Evolutionary conservation across 2,113 vertebrate genomes (phyloP), one percentile per base, ranked within the genome.

Genomic region (Apteryx owenii): DNA sequence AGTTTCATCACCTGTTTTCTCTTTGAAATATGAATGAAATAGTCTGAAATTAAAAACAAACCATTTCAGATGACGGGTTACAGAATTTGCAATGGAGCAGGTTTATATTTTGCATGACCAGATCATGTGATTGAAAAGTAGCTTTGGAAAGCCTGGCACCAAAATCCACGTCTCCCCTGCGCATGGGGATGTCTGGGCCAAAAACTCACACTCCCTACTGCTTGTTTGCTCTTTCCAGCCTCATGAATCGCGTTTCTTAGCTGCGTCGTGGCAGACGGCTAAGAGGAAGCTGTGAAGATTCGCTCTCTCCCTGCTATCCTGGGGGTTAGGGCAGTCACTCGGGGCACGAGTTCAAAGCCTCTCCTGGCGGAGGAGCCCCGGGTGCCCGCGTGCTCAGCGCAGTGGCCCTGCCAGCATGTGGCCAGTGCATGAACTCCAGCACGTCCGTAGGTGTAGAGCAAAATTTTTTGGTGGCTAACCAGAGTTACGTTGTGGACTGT

Each of bases 341-440:
- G 31, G 18, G n/a, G 33, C n/a, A 19, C 54, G 48, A 85, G 75
- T 60, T 78, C 16, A 71, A 48, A 46, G 14, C 31, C 17, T 16
- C 21, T 75, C 2, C 0, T 38, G 25, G 54, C 10, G 25, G 61
- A 89, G 69, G 36, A 88, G 40, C 68, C 17, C 23, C 15, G 25
- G 38, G 64, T 26, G 84, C 46, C 69, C 10, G 9, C 0, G 0
- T 26, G 23, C 33, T 88, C 64, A 72, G 18, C 33, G 14, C 58
- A 2, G 1, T 50, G 73, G 50, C 51, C 79, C 61, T 21, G 10
- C 38, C 78, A 42, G 54, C 0, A 0, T 4, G 1, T 38, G 6
- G 50, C 33, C 20, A 14, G 19, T 9, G 5, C n/a, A 17, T 46
- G 66, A 40, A 54, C 23, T 60, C 44, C 0, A 2, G 40, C 58